Base-by-base conservation (phyloP, 2,113 vertebrate species). In the Poeciliopsis prolifica region DNA sequence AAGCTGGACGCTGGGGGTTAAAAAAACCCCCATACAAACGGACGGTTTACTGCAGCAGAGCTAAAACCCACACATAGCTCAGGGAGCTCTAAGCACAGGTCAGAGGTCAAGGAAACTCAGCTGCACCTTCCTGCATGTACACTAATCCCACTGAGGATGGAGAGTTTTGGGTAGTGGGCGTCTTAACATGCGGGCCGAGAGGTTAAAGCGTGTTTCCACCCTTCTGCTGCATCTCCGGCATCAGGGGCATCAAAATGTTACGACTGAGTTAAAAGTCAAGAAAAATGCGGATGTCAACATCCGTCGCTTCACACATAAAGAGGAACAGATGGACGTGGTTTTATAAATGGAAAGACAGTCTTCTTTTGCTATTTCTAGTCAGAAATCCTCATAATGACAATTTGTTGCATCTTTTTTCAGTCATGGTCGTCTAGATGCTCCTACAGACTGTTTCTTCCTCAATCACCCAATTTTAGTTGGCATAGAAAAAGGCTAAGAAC, bases 51-150 rank as follows among this genome's bases (percentile, higher is more conserved):
- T 10, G 70, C 42, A 37, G 80, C 67, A 5, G 7, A 30, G 62
- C 28, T 9, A 74, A 67, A 87, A 70, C 91, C 89, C 89, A 92
- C 92, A 91, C 92, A 85, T 68, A 3, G 66, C 63, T 68, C 48
- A 65, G 31, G 48, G 66, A 78, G 78, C 28, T 58, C 67, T 76
- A 65, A 10, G 81, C 58, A 11, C n/a, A 17, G 82, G 86, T 80
- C 78, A 86, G 33, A 80, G 84, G 91, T 91, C 79, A 29, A 64
- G 62, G 29, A 61, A 82, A 81, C 66, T 75, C 58, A 3, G 65
- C 17, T 28, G 62, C 79, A 77, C 72, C 44, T 33, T 67, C 42
- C 61, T 35, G 44, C 66, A 9, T 29, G 60, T 35, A 14, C 17
- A 35, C 70, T 80, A 81, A 87, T 78, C 71, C 68, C 82, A 76